Evolutionary conservation across 2,797 vertebrate genomes (phyloP).

Genomic region (Pelochelys cantorii): DNA sequence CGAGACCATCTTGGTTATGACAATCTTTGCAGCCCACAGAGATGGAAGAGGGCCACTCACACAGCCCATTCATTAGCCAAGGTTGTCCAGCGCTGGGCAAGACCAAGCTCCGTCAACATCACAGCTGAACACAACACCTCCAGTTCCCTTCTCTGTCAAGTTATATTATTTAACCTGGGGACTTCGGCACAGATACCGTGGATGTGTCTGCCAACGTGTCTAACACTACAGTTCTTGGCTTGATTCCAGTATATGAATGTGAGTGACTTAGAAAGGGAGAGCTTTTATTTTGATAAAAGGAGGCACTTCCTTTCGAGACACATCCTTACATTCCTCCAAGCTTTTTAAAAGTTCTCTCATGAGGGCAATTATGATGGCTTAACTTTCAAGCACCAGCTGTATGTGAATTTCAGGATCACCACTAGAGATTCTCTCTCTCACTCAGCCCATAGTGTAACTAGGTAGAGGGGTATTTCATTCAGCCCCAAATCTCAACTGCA

Average conservation of each 20-base stretch:
- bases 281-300: background rate
- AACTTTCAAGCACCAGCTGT: background rate
- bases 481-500: background rate
- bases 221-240: too few species aligned
- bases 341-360: background rate
- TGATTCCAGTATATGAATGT: background rate
- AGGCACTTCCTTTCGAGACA: background rate
- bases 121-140: background rate
- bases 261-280: background rate
- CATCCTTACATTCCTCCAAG: background rate
- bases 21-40: too few species aligned
- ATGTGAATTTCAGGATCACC: background rate
- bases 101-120: background rate
- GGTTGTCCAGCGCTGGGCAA: background rate
- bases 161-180: rapidly evolving
- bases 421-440: background rate
- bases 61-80: too few species aligned
- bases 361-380: background rate
- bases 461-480: background rate
- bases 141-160: background rate
- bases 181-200: rapidly evolving
- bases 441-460: background rate
- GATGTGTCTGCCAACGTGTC: background rate
- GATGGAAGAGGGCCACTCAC: too few species aligned
- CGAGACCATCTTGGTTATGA: too few species aligned